Percentiles rank a stretch among this genome's conserved stretches.
phyloP scores from a whole-genome alignment of 2,888 invertebrate genomes.

The Tryphoninae sp. region DNA sequence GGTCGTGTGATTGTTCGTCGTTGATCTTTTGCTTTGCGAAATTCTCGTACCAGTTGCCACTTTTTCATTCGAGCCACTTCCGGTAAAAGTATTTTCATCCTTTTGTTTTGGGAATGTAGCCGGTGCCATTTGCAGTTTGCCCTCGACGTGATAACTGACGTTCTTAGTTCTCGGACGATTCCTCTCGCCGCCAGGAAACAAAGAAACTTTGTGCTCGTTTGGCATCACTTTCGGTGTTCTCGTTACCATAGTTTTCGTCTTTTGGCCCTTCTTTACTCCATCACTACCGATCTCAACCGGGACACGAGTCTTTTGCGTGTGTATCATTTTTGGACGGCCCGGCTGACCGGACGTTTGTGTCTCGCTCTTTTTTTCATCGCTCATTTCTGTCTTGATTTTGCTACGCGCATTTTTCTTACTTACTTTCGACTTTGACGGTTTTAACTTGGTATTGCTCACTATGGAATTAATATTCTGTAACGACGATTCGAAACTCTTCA shows the following conservation, averaged over 20 bases:
- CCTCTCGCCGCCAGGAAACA: slow-evolving; percentile 81
- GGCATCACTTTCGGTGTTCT: slow-evolving; percentile 82
- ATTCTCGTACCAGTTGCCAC: slow-evolving; percentile 61
- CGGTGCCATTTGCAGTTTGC: slow-evolving; percentile 82
- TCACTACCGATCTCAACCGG: slow-evolving; percentile 82
- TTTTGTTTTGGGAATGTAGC: slow-evolving; percentile 83
- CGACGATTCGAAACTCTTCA: slow-evolving; percentile 79
- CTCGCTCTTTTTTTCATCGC: slow-evolving; percentile 73
- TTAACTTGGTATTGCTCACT: slow-evolving; percentile 80
- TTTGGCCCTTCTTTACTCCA: slow-evolving; percentile 83
- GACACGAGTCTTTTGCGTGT: slow-evolving; percentile 86
- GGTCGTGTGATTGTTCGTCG: slow-evolving; percentile 70
- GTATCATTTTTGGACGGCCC: slow-evolving; percentile 88
- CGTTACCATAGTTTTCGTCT: slow-evolving; percentile 84
- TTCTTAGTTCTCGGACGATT: slow-evolving; percentile 85
- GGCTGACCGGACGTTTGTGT: slow-evolving; percentile 80
- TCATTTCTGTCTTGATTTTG: slow-evolving; percentile 75
- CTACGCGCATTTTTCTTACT: slow-evolving; percentile 78
- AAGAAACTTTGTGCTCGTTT: slow-evolving; percentile 78
- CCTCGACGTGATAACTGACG: slow-evolving; percentile 84
- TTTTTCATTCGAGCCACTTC: slow-evolving; percentile 7
- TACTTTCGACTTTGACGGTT: slow-evolving; percentile 75
- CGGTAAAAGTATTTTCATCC: slow-evolving; percentile 63
- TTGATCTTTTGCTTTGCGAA: slow-evolving; percentile 64
- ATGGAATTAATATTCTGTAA: slow-evolving; percentile 81